phyloP scores from a whole-genome alignment of 2,888 invertebrate genomes.

The Apodemia duryi region DNA sequence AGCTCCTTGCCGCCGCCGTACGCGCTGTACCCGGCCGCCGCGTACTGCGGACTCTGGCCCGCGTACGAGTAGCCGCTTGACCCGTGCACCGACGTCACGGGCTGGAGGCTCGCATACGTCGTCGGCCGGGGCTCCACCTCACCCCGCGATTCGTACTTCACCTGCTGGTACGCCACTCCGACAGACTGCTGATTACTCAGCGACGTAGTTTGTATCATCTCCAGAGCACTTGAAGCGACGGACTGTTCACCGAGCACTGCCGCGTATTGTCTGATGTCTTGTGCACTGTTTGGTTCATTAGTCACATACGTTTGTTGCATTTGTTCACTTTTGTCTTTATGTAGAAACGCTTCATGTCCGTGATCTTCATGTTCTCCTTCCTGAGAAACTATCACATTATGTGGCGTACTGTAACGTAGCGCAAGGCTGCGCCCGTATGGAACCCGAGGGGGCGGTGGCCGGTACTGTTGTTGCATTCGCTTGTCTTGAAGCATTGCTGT shows the following conservation, averaged over 20 bases:
- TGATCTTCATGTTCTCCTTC: slow-evolving; percentile 52
- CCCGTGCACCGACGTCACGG: slow-evolving; percentile 76
- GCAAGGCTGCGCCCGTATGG: slow-evolving; percentile 49
- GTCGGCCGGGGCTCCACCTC: slow-evolving; percentile 57
- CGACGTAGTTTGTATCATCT: slow-evolving; percentile 63
- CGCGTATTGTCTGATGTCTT: slow-evolving; percentile 35
- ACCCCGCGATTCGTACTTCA: slow-evolving; percentile 68
- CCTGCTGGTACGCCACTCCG: slow-evolving; percentile 61
- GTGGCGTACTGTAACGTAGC: slow-evolving; percentile 57
- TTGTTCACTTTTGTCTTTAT: slow-evolving; percentile 51
- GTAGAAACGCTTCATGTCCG: slow-evolving; percentile 52
- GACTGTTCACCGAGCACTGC: slow-evolving; percentile 50
- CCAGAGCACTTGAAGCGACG: slow-evolving; percentile 47
- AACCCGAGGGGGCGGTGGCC: slow-evolving; percentile 35
- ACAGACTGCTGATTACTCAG: slow-evolving; percentile 63
- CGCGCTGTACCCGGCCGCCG: slow-evolving; percentile 44
- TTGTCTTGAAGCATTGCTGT: slow-evolving; percentile 39
- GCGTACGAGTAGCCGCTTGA: slow-evolving; percentile 52
- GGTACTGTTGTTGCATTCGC: slow-evolving; percentile 41
- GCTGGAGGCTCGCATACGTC: slow-evolving; percentile 82
- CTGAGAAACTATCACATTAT: slow-evolving; percentile 56
- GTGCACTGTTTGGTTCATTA: slow-evolving; percentile 20
- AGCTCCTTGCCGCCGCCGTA: slow-evolving; percentile 39
- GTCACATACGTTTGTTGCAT: slow-evolving; percentile 46
- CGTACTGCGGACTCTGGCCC: slow-evolving; percentile 56